Conservation (phyloP, 2,797 vertebrate genomes). For the Hapalemur alaotrensis region DNA sequence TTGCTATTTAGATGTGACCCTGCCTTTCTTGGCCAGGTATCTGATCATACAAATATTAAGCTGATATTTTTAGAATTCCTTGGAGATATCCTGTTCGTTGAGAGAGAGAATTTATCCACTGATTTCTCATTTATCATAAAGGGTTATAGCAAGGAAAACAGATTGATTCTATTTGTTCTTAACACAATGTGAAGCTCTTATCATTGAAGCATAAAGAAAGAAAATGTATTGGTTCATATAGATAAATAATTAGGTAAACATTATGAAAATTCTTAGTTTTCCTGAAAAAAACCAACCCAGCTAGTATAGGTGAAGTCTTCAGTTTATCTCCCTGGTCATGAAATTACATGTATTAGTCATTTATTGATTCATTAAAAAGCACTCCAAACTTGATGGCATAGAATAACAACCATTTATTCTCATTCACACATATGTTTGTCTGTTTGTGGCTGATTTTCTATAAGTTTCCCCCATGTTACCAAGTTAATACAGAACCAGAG, state of each 20-base stretch:
- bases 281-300: background rate
- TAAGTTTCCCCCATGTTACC: background rate
- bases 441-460: background rate
- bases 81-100: background rate
- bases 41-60: background rate
- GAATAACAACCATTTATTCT: background rate
- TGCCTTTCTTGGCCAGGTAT: background rate
- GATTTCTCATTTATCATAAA: background rate
- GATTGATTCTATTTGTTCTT: background rate
- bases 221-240: background rate
- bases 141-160: background rate
- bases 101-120: background rate
- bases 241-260: background rate
- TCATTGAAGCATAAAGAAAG: background rate
- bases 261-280: background rate
- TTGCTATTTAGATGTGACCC: background rate
- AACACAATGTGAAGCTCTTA: background rate
- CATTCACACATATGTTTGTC: accelerated
- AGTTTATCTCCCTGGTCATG: background rate
- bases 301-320: background rate
- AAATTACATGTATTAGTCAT: background rate
- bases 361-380: background rate
- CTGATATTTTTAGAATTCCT: background rate
- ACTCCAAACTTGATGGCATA: background rate
- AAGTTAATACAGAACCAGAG: background rate